Conservation (phyloP, 2,888 invertebrate genomes). For the Dryobotodes eremita region DNA sequence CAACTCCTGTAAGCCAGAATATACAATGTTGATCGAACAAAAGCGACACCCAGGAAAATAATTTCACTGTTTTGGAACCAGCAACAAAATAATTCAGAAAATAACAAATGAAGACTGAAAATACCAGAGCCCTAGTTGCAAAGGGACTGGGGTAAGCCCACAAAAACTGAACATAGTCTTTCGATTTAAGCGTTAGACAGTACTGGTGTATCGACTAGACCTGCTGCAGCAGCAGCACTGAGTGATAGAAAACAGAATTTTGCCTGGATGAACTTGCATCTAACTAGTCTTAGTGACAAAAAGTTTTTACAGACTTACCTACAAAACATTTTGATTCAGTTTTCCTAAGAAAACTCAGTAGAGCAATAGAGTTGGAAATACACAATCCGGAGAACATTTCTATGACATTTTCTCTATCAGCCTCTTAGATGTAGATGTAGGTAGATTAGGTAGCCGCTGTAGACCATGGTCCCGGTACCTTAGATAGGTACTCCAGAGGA, state of each 20-base stretch:
- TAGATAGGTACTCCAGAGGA: too few relatives aligned
- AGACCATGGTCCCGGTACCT: neutral
- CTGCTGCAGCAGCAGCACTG: neutral
- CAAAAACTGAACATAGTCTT: neutral
- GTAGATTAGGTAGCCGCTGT: too few relatives aligned
- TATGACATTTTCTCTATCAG: neutral
- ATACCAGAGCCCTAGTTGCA: neutral
- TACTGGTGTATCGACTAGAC: neutral
- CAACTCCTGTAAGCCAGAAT: neutral
- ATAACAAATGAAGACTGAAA: neutral
- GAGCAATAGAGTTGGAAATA: slow-evolving; percentile 8
- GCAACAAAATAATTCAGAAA: neutral
- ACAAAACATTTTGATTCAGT: neutral
- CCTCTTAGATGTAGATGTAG: too few relatives aligned
- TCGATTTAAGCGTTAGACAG: too few relatives aligned
- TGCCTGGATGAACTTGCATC: neutral
- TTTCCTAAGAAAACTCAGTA: slow-evolving; percentile 1
- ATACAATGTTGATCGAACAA: neutral
- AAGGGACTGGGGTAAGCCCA: neutral
- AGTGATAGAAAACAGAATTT: neutral
- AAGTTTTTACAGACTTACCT: neutral
- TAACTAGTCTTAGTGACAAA: neutral
- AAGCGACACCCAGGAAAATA: neutral
- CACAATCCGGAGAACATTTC: neutral
- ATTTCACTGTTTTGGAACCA: neutral